A percentile compares a stretch with the other conserved stretches of the same genome.
Evolutionary conservation across 2,797 vertebrate species (phyloP).

Genomic region (Melanotaenia boesemani): DNA sequence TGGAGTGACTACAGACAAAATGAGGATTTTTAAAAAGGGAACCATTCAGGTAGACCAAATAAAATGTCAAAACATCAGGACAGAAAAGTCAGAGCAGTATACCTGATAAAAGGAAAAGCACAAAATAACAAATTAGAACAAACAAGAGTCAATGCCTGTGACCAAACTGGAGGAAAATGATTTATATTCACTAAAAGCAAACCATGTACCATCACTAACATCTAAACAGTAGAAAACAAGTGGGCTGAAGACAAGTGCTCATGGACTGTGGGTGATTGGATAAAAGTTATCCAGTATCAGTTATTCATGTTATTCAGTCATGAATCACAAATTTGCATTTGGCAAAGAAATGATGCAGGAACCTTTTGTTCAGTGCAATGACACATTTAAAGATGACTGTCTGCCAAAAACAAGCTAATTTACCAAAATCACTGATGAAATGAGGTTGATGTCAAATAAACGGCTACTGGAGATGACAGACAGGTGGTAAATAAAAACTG

Average conservation of each 20-base stretch:
- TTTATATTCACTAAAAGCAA: neutral
- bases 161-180: neutral
- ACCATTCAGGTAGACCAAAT: neutral
- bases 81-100: neutral
- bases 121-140: neutral
- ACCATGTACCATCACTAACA: neutral
- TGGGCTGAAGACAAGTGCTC: neutral
- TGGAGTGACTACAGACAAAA: neutral
- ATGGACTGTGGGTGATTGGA: neutral
- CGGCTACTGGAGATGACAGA: neutral
- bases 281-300: neutral
- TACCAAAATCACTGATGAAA: neutral
- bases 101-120: neutral
- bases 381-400: neutral
- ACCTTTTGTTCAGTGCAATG: neutral
- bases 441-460: neutral
- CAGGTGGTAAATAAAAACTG: neutral
- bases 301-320: conserved; percentile 1
- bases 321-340: neutral
- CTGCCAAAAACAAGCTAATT: neutral
- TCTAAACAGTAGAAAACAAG: neutral
- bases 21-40: neutral
- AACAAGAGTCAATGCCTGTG: neutral
- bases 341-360: neutral
- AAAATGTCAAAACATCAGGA: neutral